phyloP scores from a whole-genome alignment of 2,888 invertebrate genomes.

The Andrena trimmerana region DNA sequence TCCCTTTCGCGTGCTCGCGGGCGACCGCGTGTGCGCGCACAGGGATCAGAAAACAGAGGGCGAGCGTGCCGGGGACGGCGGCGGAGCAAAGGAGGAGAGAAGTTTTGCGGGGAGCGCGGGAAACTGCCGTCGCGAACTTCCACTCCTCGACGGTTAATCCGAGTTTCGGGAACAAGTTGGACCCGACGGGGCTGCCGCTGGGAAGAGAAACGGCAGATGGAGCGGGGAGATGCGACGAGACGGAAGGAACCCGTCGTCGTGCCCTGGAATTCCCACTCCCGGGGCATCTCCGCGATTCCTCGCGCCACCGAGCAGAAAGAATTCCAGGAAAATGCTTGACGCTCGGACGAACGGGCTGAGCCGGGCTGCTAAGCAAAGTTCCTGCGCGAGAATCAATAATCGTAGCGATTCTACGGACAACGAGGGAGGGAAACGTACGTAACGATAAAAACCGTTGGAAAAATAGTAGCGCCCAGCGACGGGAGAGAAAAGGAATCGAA shows the following conservation, averaged over 20 bases:
- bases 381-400: background rate
- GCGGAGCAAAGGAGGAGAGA: conserved; percentile 34
- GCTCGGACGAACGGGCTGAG: background rate
- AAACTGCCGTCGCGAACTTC: conserved; percentile 67
- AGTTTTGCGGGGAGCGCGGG: conserved; percentile 52
- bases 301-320: conserved; percentile 2
- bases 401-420: background rate
- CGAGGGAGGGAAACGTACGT: background rate
- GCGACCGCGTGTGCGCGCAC: conserved; percentile 49
- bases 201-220: background rate
- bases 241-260: conserved; percentile 5
- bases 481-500: background rate
- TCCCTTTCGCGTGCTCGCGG: conserved; percentile 50
- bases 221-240: background rate
- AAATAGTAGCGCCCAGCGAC: background rate
- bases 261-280: conserved; percentile 17
- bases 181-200: conserved; percentile 22
- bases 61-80: background rate
- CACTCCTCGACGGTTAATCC: conserved; percentile 75
- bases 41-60: conserved; percentile 31
- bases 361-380: background rate
- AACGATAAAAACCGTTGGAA: conserved; percentile 1
- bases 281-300: background rate
- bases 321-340: conserved; percentile 1
- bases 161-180: conserved; percentile 75